These are phyloP conservation scores for Capitulum mitella DNA, from an alignment of 2,888 invertebrate species.

Conservation along the genomic window DNA sequence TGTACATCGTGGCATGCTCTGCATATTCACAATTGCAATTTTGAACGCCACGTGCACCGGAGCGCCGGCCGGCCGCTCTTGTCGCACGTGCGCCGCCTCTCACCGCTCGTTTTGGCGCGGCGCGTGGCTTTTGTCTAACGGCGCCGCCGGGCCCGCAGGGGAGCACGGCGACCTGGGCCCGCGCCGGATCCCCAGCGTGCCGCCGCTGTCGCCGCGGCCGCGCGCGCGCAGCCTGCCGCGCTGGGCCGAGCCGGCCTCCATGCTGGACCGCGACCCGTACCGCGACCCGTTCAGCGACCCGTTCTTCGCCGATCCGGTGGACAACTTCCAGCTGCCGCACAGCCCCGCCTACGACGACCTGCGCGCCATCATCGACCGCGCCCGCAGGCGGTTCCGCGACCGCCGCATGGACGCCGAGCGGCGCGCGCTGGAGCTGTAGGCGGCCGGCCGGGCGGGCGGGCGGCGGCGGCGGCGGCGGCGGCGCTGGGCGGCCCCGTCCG, in stretches of 20 bases:
- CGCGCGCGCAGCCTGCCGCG: conserved; percentile 22
- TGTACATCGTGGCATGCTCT: too few relatives aligned
- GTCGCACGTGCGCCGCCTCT: too few relatives aligned
- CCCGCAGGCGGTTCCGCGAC: conserved; percentile 19
- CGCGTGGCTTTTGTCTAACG: background rate
- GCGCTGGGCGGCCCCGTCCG: background rate
- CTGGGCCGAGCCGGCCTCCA: background rate
- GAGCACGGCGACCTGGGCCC: background rate
- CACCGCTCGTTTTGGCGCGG: background rate
- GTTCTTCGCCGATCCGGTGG: conserved; percentile 6
- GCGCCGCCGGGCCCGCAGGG: background rate
- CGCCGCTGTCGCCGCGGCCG: background rate
- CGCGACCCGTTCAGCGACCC: conserved; percentile 18
- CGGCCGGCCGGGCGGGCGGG: background rate
- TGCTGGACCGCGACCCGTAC: background rate
- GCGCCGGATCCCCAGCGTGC: background rate
- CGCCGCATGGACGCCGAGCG: background rate
- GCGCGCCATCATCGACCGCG: conserved; percentile 21
- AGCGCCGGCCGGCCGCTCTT: too few relatives aligned
- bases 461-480: background rate
- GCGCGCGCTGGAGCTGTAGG: background rate
- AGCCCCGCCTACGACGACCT: conserved; percentile 22
- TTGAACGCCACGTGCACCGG: too few relatives aligned
- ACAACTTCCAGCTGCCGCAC: background rate
- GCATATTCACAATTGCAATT: too few relatives aligned